Evolutionary conservation across 2,797 vertebrate species (phyloP).

Genomic region (Brotula barbata): DNA sequence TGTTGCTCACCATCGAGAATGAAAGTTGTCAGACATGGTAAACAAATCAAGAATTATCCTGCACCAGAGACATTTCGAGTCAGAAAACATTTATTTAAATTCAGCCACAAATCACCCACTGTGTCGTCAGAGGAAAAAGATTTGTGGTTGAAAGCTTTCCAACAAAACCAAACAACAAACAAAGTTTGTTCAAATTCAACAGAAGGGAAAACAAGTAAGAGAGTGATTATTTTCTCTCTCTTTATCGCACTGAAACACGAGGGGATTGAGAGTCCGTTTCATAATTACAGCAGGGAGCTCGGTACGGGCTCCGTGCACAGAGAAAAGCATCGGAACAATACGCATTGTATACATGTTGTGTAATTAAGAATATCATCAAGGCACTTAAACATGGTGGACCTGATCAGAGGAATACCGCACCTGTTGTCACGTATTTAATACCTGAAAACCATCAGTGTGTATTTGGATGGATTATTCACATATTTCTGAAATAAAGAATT

Average conservation of each 20-base stretch:
- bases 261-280: slow-evolving; percentile 12
- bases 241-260: slow-evolving; percentile 23
- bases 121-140: slow-evolving; percentile 10
- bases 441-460: too few relatives aligned
- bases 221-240: slow-evolving; percentile 22
- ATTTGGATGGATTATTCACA: too few relatives aligned
- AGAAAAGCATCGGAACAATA: slow-evolving; percentile 16
- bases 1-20: neutral
- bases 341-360: neutral
- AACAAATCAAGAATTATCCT: slow-evolving; percentile 8
- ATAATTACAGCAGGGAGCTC: slow-evolving; percentile 8
- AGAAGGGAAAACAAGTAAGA: slow-evolving; percentile 13
- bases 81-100: slow-evolving; percentile 32
- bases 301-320: neutral
- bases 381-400: neutral
- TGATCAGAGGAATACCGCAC: too few relatives aligned
- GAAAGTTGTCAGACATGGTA: slow-evolving; percentile 4
- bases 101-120: slow-evolving; percentile 24
- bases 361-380: slow-evolving; percentile 9
- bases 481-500: too few relatives aligned
- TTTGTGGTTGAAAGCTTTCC: slow-evolving; percentile 32
- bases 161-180: slow-evolving; percentile 20
- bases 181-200: slow-evolving; percentile 30
- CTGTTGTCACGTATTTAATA: too few relatives aligned
- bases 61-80: neutral